These are phyloP conservation scores for Calliopum simillimum DNA, from an alignment of 2,888 invertebrate genomes.

Conservation along the genomic window DNA sequence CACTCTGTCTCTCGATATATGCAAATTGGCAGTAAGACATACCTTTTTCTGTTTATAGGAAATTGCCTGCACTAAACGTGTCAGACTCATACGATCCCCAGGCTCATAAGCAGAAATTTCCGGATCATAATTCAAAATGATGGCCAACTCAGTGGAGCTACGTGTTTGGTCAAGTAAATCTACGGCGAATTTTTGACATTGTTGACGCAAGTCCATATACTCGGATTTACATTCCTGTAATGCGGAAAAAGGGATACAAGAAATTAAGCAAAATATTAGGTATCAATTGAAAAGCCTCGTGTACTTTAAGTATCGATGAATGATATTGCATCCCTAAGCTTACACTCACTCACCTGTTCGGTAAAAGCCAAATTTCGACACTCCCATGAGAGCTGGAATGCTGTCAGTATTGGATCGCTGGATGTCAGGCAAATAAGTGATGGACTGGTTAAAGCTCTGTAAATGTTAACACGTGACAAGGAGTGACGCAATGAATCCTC, in stretches of 20 bases:
- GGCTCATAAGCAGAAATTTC: slow-evolving; percentile 78
- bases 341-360: slow-evolving; percentile 73
- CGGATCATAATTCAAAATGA: slow-evolving; percentile 92
- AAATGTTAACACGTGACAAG: slow-evolving; percentile 90
- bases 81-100: slow-evolving; percentile 86
- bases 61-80: slow-evolving; percentile 89
- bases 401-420: slow-evolving; percentile 91
- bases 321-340: neutral
- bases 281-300: too few species aligned
- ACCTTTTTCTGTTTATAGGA: slow-evolving; percentile 96
- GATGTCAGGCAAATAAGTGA: slow-evolving; percentile 94
- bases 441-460: slow-evolving; percentile 91
- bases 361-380: slow-evolving; percentile 88
- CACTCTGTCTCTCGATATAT: neutral
- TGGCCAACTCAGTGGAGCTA: slow-evolving; percentile 92
- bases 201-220: slow-evolving; percentile 85
- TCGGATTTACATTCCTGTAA: slow-evolving; percentile 87
- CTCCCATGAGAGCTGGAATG: slow-evolving; percentile 96
- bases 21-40: slow-evolving; percentile 34
- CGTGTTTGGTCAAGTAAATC: slow-evolving; percentile 90
- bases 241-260: neutral
- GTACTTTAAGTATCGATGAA: too few species aligned
- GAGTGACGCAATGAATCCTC: slow-evolving; percentile 86
- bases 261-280: neutral
- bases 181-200: slow-evolving; percentile 92